These are phyloP conservation scores for Hippopotamyrus pictus DNA, from an alignment of 2,797 vertebrate genomes.

Conservation along the genomic window DNA sequence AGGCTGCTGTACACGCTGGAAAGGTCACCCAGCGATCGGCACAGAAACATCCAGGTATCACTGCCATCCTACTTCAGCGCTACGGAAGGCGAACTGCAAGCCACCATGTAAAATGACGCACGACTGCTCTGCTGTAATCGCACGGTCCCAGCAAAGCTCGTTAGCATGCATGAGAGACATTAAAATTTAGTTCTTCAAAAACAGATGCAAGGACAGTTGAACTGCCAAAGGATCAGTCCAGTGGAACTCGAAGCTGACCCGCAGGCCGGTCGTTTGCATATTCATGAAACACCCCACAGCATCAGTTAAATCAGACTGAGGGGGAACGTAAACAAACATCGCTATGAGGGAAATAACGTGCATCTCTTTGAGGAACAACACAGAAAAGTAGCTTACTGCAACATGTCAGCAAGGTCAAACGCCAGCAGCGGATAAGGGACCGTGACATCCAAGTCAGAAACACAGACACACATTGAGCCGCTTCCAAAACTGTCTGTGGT, in stretches of 20 bases:
- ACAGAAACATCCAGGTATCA: conserved; percentile 51
- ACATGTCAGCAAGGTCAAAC: conserved; percentile 60
- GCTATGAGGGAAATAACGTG: conserved; percentile 8
- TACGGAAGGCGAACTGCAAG: background rate
- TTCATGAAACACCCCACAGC: conserved; percentile 17
- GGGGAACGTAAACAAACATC: background rate
- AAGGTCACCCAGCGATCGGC: conserved; percentile 53
- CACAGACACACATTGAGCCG: conserved; percentile 58
- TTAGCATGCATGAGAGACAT: background rate
- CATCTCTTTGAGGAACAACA: conserved; percentile 9
- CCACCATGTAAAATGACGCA: background rate
- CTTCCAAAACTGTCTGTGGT: conserved; percentile 65
- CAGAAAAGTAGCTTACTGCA: background rate
- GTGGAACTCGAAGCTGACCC: conserved; percentile 12
- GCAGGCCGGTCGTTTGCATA: background rate
- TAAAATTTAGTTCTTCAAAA: conserved; percentile 7
- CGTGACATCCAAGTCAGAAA: conserved; percentile 1
- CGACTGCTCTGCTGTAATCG: background rate
- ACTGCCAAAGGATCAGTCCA: conserved; percentile 17
- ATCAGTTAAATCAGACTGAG: background rate
- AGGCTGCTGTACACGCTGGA: conserved; percentile 41
- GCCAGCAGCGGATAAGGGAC: conserved; percentile 51
- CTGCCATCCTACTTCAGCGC: background rate
- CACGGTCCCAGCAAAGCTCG: background rate
- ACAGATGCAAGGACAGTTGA: conserved; percentile 15